Conservation (phyloP, 2,113 vertebrate species). For the Cyanocitta stelleri region DNA sequence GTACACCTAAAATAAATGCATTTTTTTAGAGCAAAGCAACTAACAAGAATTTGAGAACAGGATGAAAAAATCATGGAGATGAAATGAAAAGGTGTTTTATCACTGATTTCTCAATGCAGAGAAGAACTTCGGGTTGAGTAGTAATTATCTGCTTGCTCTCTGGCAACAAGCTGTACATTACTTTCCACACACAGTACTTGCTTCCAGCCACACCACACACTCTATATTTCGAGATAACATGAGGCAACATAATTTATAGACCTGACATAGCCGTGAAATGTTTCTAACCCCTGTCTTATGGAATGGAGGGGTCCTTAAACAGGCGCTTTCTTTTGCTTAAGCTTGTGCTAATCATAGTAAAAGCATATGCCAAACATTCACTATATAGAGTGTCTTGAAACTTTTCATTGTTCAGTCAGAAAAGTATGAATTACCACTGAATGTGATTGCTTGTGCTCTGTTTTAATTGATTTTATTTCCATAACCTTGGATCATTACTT, state of each 20-base stretch:
- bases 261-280: neutral
- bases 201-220: neutral
- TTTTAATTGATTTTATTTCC: neutral
- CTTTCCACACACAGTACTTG: neutral
- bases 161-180: neutral
- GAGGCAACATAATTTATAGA: neutral
- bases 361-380: neutral
- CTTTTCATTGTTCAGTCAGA: neutral
- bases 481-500: neutral
- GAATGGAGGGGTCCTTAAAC: neutral
- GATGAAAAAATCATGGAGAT: neutral
- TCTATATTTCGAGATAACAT: neutral
- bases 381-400: neutral
- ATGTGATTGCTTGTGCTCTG: neutral
- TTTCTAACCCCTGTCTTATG: neutral
- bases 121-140: neutral
- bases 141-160: neutral
- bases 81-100: neutral
- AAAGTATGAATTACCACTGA: neutral
- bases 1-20: neutral
- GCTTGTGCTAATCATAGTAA: neutral
- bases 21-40: neutral
- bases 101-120: neutral
- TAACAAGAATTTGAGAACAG: neutral
- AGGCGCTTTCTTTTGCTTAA: neutral